phyloP scores from a whole-genome alignment of 2,113 vertebrate species.

The Sinocyclocheilus anshuiensis region DNA sequence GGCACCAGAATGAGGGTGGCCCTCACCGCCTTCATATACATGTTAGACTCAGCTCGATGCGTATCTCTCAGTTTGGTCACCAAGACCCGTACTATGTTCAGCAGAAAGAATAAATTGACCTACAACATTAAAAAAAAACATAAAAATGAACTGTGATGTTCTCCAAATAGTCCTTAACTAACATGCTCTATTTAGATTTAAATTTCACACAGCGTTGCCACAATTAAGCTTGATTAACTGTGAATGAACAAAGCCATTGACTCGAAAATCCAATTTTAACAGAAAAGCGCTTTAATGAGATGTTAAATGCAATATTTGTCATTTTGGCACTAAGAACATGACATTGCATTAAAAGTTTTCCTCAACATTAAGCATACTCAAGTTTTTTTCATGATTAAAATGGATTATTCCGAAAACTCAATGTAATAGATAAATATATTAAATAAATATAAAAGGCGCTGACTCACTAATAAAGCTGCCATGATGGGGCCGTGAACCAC shows the following conservation, averaged over 20 bases:
- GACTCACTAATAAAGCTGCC: slow-evolving; percentile 91
- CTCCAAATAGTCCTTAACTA: neutral
- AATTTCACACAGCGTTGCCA: slow-evolving; percentile 19
- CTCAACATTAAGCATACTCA: neutral
- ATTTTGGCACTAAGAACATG: slow-evolving; percentile 1
- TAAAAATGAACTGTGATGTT: neutral
- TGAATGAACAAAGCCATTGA: slow-evolving; percentile 20
- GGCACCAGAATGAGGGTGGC: slow-evolving; percentile 95
- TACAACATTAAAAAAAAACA: slow-evolving; percentile 65
- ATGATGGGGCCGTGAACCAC: slow-evolving; percentile 95
- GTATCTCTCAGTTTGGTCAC: slow-evolving; percentile 92
- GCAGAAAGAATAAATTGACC: slow-evolving; percentile 97
- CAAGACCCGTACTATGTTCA: slow-evolving; percentile 94
- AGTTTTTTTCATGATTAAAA: neutral
- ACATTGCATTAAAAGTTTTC: neutral
- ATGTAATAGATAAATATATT: neutral
- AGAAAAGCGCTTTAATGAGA: slow-evolving; percentile 2
- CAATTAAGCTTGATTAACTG: slow-evolving; percentile 9
- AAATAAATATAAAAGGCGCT: slow-evolving; percentile 3
- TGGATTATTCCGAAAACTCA: neutral
- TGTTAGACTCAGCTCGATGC: slow-evolving; percentile 88
- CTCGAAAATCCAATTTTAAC: slow-evolving; percentile 2
- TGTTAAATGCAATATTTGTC: neutral
- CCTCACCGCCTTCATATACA: slow-evolving; percentile 98
- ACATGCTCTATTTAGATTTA: slow-evolving; percentile 40